Evolutionary conservation across 2,888 invertebrate genomes (phyloP).

Genomic region (Cataglyphis albicans): DNA sequence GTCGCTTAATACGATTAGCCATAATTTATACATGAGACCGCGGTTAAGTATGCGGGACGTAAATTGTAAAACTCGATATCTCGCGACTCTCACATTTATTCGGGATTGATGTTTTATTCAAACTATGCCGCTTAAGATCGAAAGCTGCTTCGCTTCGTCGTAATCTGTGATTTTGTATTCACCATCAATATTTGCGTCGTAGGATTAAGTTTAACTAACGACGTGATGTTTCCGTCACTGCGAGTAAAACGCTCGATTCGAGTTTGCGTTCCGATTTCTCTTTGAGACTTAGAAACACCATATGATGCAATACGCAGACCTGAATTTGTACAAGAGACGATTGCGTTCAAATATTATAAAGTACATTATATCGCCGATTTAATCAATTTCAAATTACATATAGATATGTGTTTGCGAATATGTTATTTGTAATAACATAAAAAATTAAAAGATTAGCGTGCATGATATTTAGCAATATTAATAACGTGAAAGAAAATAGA

Average conservation of each 20-base stretch:
- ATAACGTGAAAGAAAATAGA: constrained; percentile 9
- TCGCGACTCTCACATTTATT: constrained; percentile 37
- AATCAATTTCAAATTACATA: constrained; percentile 8
- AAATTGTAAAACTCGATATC: constrained; percentile 54
- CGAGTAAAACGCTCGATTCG: constrained; percentile 30
- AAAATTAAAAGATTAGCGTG: constrained; percentile 3
- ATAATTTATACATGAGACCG: constrained; percentile 41
- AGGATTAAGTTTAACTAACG: constrained; percentile 69
- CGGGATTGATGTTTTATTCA: constrained; percentile 55
- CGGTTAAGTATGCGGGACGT: constrained; percentile 38
- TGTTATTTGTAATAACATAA: not conserved
- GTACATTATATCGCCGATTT: not conserved
- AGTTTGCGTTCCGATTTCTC: constrained; percentile 64
- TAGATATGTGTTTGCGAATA: not conserved
- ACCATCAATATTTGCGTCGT: constrained; percentile 62
- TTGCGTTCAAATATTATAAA: not conserved
- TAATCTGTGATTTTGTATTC: constrained; percentile 37
- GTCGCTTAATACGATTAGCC: constrained; percentile 36
- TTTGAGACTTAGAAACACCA: constrained; percentile 59
- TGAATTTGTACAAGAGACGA: not conserved
- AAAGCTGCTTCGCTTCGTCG: constrained; percentile 27
- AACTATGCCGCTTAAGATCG: constrained; percentile 49
- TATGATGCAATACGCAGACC: constrained; percentile 44
- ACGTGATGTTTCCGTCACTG: constrained; percentile 52
- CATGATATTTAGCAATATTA: not conserved